Percentiles rank a stretch among this genome's conserved stretches.
These are phyloP conservation scores for Lutraria lutraria DNA, from an alignment of 2,888 invertebrate species.

Conservation along the genomic window DNA sequence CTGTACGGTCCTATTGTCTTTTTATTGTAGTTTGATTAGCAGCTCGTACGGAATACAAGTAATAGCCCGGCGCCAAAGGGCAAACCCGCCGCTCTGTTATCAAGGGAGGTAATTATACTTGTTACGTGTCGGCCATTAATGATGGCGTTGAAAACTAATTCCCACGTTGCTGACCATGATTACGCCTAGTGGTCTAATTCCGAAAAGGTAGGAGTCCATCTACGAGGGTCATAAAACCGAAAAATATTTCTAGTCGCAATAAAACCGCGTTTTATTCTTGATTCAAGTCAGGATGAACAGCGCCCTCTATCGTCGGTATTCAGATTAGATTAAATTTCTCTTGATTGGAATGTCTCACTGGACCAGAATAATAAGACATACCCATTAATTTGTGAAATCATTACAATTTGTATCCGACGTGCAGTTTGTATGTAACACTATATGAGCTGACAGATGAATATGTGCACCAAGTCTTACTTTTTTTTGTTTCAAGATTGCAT, in stretches of 20 bases:
- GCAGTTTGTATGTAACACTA: neutral
- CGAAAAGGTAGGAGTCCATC: slow-evolving; percentile 32
- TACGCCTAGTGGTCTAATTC: slow-evolving; percentile 27
- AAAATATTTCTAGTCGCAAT: slow-evolving; percentile 38
- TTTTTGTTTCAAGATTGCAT: no score
- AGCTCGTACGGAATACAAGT: slow-evolving; percentile 28
- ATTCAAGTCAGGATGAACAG: slow-evolving; percentile 28
- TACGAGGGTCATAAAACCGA: slow-evolving; percentile 36
- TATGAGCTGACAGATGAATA: no score
- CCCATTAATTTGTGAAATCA: neutral
- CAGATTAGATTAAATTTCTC: slow-evolving; percentile 25
- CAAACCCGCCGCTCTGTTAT: slow-evolving; percentile 48
- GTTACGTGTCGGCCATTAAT: slow-evolving; percentile 62
- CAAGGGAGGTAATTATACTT: slow-evolving; percentile 64
- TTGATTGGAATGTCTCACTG: slow-evolving; percentile 3
- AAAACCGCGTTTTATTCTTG: slow-evolving; percentile 35
- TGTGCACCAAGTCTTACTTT: no score
- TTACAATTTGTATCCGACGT: neutral
- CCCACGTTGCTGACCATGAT: slow-evolving; percentile 46
- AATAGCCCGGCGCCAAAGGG: slow-evolving; percentile 50
- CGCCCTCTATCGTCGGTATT: slow-evolving; percentile 19
- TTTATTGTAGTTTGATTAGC: slow-evolving; percentile 53
- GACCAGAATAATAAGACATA: neutral
- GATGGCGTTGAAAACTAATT: slow-evolving; percentile 58
- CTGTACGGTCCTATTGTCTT: slow-evolving; percentile 48